Conservation (phyloP, 2,888 invertebrate genomes). For the Andrena marginata region DNA sequence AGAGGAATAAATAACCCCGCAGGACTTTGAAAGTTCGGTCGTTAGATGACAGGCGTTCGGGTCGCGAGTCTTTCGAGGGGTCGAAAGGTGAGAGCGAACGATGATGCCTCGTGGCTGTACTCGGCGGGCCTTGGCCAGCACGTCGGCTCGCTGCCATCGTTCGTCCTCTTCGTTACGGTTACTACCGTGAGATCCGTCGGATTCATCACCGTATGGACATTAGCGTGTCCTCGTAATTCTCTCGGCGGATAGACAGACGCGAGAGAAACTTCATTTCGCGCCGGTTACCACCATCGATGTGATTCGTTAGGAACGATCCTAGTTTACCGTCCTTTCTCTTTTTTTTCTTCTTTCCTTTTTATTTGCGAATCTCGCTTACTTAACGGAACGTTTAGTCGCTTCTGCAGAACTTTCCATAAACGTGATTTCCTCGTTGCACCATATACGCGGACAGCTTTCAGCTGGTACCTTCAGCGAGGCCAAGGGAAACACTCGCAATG, state of each 20-base stretch:
- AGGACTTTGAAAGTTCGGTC: conserved; percentile 44
- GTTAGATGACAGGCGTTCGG: conserved; percentile 52
- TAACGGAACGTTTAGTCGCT: neutral
- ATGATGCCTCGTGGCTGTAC: conserved; percentile 43
- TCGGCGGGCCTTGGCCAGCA: conserved; percentile 30
- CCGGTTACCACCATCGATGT: conserved; percentile 42
- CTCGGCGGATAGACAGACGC: conserved; percentile 18
- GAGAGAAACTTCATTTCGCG: conserved; percentile 38
- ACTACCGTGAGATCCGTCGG: conserved; percentile 76
- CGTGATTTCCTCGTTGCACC: no score
- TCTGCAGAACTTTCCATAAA: neutral
- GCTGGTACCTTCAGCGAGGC: no score
- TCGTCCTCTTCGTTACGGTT: conserved; percentile 78
- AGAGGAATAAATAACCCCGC: conserved; percentile 33
- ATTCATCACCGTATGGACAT: conserved; percentile 72
- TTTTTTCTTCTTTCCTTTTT: neutral
- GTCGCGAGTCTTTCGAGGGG: conserved; percentile 38
- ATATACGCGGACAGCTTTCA: no score
- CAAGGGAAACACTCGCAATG: no score
- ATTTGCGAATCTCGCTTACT: neutral
- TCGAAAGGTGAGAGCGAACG: conserved; percentile 48
- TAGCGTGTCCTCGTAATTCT: conserved; percentile 68
- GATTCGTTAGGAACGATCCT: conserved; percentile 62
- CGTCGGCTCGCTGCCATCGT: conserved; percentile 63
- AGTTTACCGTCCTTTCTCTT: conserved; percentile 40